Conservation (phyloP, 1,140 invertebrate species). For the Brachionus sp. region DNA sequence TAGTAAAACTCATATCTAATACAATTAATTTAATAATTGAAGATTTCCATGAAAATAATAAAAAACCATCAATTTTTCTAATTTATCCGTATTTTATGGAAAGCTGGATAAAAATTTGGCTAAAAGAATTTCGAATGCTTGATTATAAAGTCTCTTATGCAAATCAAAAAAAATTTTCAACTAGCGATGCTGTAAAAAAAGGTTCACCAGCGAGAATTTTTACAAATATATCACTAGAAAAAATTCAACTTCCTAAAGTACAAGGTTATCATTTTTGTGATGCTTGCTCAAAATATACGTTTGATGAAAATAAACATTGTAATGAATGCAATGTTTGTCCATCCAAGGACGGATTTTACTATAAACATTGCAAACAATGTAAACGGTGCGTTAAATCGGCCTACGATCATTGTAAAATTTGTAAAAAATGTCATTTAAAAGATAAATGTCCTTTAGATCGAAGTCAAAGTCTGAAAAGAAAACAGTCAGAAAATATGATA, state of each 20-base stretch:
- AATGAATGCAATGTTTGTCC: conserved; percentile 14
- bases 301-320: conserved; percentile 27
- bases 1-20: background rate
- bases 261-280: conserved; percentile 24
- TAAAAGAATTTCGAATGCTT: conserved; percentile 9
- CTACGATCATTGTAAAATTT: conserved; percentile 14
- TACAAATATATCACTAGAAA: conserved; percentile 10
- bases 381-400: conserved; percentile 16
- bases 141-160: conserved; percentile 43
- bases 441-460: background rate
- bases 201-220: conserved; percentile 38
- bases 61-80: background rate
- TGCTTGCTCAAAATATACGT: conserved; percentile 39
- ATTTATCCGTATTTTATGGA: conserved; percentile 46
- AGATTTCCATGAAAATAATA: background rate
- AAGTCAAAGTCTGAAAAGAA: background rate
- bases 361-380: conserved; percentile 40
- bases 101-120: conserved; percentile 23
- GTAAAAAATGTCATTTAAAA: conserved; percentile 22
- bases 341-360: conserved; percentile 26
- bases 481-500: background rate
- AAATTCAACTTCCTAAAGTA: background rate
- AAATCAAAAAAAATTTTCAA: conserved; percentile 44
- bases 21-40: conserved; percentile 4
- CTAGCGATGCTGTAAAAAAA: background rate